Evolutionary conservation across 2,113 vertebrate genomes (phyloP).

Genomic region (Macroglossus sobrinus): DNA sequence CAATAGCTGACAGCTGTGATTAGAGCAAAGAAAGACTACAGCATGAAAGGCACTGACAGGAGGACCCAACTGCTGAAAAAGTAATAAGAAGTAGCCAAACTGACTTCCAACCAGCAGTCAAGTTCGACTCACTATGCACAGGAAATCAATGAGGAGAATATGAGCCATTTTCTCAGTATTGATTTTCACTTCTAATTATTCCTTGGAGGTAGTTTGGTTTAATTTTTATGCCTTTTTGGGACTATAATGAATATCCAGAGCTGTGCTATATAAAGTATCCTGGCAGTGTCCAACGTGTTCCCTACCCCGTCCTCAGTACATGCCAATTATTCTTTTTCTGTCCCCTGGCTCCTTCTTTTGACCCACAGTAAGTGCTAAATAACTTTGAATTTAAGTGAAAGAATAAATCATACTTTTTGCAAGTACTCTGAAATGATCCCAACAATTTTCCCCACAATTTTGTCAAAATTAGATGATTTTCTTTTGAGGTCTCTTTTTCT

Average conservation of each 20-base stretch:
- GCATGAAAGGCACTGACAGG: constrained; percentile 27
- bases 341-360: background rate
- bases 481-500: background rate
- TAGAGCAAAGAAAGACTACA: constrained; percentile 8
- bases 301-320: background rate
- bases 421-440: background rate
- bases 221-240: constrained; percentile 55
- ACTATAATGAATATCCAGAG: constrained; percentile 2
- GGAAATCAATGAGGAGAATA: constrained; percentile 69
- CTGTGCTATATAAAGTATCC: background rate
- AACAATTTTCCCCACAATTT: background rate
- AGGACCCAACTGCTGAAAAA: constrained; percentile 27
- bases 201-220: constrained; percentile 56
- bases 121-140: constrained; percentile 31
- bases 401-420: background rate
- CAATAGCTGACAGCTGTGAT: constrained; percentile 62
- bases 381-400: background rate
- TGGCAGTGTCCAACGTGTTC: background rate
- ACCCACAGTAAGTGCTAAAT: background rate
- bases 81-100: constrained; percentile 44
- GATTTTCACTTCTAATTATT: constrained; percentile 67
- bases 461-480: background rate
- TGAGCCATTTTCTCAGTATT: constrained; percentile 49
- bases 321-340: background rate
- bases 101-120: constrained; percentile 42